Base-by-base conservation (phyloP, 2,888 invertebrate species). In the Drosophila suboccidentalis region DNA sequence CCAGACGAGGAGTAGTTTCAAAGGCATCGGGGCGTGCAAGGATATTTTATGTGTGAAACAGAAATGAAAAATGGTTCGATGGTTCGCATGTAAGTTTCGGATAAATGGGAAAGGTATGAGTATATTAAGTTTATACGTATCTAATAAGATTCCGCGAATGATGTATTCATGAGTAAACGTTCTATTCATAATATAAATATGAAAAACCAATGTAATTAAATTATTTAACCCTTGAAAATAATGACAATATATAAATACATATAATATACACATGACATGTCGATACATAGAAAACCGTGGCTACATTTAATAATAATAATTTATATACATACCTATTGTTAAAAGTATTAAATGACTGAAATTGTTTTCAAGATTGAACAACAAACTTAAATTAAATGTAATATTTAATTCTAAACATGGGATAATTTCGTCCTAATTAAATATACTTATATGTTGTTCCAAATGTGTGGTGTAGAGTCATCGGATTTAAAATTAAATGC, bases 11-110 rank as follows among this genome's bases (percentile, higher is more conserved):
- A 70, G 58, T 71, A 75, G 79, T 78, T 71, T 46, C 43, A 29
- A n/a, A 60, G 66, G 75, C 77, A 54, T 29, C 53, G 61, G 68
- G 67, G 67, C 55, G 61, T 75, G 58, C 58, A 49, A 44, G 67
- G 50, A 68, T 75, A 71, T 79, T 64, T 75, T 79, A 71, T 79
- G 61, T 78, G 71, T 49, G 71, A 69, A 71, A 68, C 34, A 58
- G 47, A 75, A 65, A 78, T 78, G 78, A 78, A 78, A 79, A 79
- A 78, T 78, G 63, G 59, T 75, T 68, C 55, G 47, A 68, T 62
- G 50, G 54, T 34, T 57, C 9, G 49, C 60, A 66, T 68, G 47
- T 53, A 71, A 67, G 36, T 63, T 63, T 55, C 15, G 34, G 34
- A 32, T 41, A 17, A 19, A 57, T 47, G 53, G 38, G 22, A 34